phyloP scores from a whole-genome alignment of 2,888 invertebrate genomes.

The Endotricha flammealis region DNA sequence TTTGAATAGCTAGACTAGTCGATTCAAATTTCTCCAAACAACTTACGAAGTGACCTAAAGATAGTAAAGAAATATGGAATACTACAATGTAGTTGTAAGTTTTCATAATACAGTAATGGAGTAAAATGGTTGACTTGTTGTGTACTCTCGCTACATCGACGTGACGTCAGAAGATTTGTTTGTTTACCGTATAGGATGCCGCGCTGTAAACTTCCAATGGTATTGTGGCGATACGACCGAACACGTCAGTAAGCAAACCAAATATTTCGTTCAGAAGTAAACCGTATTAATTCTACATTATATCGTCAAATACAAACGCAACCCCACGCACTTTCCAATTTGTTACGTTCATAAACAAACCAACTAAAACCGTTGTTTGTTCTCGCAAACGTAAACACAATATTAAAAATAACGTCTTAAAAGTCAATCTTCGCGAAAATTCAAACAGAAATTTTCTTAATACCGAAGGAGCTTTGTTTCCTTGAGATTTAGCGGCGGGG shows the following conservation, averaged over 20 bases:
- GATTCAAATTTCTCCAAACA: no score
- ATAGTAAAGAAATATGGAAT: no score
- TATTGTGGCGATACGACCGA: slow-evolving; percentile 46
- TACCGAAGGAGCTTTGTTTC: slow-evolving; percentile 64
- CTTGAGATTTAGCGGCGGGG: slow-evolving; percentile 56
- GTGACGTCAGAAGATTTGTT: slow-evolving; percentile 59
- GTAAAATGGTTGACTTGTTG: no score
- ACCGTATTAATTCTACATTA: no score
- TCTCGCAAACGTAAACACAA: not conserved
- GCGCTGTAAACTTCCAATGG: slow-evolving; percentile 64
- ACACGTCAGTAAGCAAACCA: slow-evolving; percentile 33
- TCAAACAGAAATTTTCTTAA: slow-evolving; percentile 52
- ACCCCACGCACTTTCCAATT: not conserved
- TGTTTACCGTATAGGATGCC: slow-evolving; percentile 63
- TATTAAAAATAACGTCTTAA: slow-evolving; percentile 6
- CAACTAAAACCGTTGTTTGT: not conserved
- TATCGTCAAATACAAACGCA: not conserved
- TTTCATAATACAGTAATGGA: no score
- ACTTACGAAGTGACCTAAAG: no score
- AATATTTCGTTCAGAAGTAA: slow-evolving; percentile 9
- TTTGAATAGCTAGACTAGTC: no score
- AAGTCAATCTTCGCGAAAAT: slow-evolving; percentile 19
- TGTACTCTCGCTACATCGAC: slow-evolving; percentile 16
- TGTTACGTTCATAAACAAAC: not conserved
- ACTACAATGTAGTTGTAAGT: no score